A percentile compares a stretch with the other conserved stretches of the same genome.
Evolutionary conservation across 1,140 invertebrate species (phyloP).

Genomic region (Pachypeltis micranthus): DNA sequence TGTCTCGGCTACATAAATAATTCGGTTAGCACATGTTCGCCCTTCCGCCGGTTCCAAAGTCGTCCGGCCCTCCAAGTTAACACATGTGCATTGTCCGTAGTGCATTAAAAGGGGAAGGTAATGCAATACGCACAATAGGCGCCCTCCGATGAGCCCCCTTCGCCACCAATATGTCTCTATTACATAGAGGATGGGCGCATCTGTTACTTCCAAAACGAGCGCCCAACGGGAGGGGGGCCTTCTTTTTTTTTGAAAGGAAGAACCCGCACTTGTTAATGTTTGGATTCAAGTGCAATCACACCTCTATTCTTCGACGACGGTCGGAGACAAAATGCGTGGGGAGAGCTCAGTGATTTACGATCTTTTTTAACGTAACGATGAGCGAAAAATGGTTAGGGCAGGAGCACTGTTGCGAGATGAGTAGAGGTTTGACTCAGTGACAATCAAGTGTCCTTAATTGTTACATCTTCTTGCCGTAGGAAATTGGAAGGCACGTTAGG

Average conservation of each 20-base stretch:
- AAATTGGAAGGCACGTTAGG: too few species aligned
- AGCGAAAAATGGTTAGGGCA: too few species aligned
- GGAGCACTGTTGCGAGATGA: too few species aligned
- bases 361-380: too few species aligned
- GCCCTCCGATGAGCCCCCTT: too few species aligned
- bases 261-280: neutral
- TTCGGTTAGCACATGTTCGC: neutral
- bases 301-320: neutral
- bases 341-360: too few species aligned
- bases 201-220: neutral
- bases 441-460: too few species aligned
- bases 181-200: neutral
- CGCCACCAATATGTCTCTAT: neutral
- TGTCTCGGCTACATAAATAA: neutral
- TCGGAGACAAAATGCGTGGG: too few species aligned
- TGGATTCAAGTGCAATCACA: neutral
- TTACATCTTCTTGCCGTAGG: too few species aligned
- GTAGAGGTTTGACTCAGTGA: too few species aligned
- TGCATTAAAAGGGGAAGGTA: neutral
- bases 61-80: neutral
- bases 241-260: neutral
- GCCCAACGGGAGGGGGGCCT: neutral
- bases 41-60: neutral
- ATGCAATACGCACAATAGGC: neutral
- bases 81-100: neutral